These are phyloP conservation scores for Holcopasites calliopsidis DNA, from an alignment of 1,140 invertebrate species.

Conservation along the genomic window DNA sequence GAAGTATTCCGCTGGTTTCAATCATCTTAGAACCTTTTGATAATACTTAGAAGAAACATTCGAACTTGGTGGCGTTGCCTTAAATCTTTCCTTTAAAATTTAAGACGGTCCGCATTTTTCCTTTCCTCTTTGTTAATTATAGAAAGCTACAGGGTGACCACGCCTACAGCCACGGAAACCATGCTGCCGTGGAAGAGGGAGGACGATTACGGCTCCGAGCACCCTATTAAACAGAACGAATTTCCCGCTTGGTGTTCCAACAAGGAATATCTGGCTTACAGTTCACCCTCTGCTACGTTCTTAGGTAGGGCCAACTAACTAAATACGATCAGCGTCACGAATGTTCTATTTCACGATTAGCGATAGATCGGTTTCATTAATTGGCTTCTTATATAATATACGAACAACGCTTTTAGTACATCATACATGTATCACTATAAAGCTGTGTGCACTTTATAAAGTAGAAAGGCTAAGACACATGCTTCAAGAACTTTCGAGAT, in stretches of 20 bases:
- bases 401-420: not conserved
- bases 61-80: no score
- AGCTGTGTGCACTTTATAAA: not conserved
- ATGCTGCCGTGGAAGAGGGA: slow-evolving; percentile 94
- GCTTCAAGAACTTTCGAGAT: not conserved
- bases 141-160: slow-evolving; percentile 87
- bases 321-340: slow-evolving; percentile 7
- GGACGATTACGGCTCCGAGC: slow-evolving; percentile 84
- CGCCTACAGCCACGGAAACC: slow-evolving; percentile 90
- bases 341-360: slow-evolving; percentile 6
- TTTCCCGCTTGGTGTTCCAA: slow-evolving; percentile 96
- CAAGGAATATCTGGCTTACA: slow-evolving; percentile 95
- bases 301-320: slow-evolving; percentile 83
- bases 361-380: not conserved
- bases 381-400: not conserved
- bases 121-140: not conserved
- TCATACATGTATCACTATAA: not conserved
- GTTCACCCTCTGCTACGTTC: slow-evolving; percentile 93
- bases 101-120: not conserved
- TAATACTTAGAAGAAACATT: no score
- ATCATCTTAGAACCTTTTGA: not conserved
- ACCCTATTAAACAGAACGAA: slow-evolving; percentile 91
- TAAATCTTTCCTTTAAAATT: not conserved
- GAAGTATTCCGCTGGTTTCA: no score
- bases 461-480: no score